These are phyloP conservation scores for Oncorhynchus gorbuscha DNA, from an alignment of 2,113 vertebrate species.

Conservation along the genomic window DNA sequence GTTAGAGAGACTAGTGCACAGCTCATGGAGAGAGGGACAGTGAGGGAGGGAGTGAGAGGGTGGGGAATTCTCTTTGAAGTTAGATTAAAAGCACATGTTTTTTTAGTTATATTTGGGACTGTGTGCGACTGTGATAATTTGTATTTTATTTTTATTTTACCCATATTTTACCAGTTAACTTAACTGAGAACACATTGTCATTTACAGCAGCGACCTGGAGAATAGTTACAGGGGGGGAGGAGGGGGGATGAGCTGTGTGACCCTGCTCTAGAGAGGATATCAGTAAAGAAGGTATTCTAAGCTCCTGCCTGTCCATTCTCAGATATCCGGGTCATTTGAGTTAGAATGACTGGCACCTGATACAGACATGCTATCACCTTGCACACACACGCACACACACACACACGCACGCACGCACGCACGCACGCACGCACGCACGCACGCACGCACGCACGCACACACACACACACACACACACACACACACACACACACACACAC, in stretches of 20 bases:
- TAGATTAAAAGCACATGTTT: too few relatives aligned
- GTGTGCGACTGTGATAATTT: too few relatives aligned
- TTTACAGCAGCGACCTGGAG: too few relatives aligned
- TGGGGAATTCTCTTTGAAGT: too few relatives aligned
- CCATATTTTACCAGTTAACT: too few relatives aligned
- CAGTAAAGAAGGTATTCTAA: not conserved
- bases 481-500: not conserved
- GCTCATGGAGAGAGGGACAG: not conserved
- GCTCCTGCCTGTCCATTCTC: too few relatives aligned
- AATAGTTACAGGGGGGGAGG: too few relatives aligned
- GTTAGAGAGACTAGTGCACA: slow-evolving; percentile 30
- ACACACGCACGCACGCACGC: not conserved
- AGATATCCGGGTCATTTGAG: not conserved
- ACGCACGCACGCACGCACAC: not conserved
- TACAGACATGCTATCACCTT: not conserved
- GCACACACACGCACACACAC: not conserved
- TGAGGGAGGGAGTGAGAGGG: not conserved
- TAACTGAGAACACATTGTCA: too few relatives aligned
- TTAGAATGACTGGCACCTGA: not conserved
- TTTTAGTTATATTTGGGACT: too few relatives aligned
- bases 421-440: not conserved
- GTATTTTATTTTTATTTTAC: too few relatives aligned
- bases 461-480: not conserved
- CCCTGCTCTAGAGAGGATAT: too few relatives aligned
- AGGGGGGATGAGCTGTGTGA: too few relatives aligned